Base-by-base conservation (phyloP, 2,797 vertebrate species). In the Galago senegalensis region DNA sequence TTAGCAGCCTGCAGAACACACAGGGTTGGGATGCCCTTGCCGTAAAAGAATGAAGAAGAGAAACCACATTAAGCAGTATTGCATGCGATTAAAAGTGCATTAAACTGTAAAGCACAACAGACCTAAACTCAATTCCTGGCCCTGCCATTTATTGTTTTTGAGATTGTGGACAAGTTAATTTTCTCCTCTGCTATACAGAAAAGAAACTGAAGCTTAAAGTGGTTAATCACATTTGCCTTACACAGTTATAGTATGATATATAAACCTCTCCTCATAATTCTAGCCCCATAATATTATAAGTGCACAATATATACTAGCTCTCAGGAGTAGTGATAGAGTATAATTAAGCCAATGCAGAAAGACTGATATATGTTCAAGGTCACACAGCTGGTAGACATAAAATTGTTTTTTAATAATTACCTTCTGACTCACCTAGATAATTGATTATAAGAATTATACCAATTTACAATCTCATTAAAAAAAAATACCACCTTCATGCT, bases 181-280 rank as follows among this genome's bases (percentile, higher is more conserved):
- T 86, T 46, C 56, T 21, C 40, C 56, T 21, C 43, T 53, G 29
- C 11, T 58, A 80, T 53, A 72, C 49, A 65, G 31, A 96, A n/a
- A 21, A 81, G 29, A 77, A 93, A 91, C 34, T 84, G 75, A 94
- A 89, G 25, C 43, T 81, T 20, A 58, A 91, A 94, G 49, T 85
- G 43, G 27, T 63, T 63, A 89, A 77, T 46, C 58, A 69, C 4
- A 81, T 16, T 27, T 76, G 53, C 11, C 7, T 86, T 14, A 5
- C 3, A 72, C 23, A 87, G 12, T 49, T 27, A 12, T 21, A 84
- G 25, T 75, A 2, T 31, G 49, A 56, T 46, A 73, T 21, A 16
- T 61, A 76, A 73, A 43, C 4, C n/a, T 94, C 27, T 60, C 76
- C n/a, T 58, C 46, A 56, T 40, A 89, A 81, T 11, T 25, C 5